Evolutionary conservation across 1,140 invertebrate species (phyloP).

Genomic region (Eufriesea mexicana): DNA sequence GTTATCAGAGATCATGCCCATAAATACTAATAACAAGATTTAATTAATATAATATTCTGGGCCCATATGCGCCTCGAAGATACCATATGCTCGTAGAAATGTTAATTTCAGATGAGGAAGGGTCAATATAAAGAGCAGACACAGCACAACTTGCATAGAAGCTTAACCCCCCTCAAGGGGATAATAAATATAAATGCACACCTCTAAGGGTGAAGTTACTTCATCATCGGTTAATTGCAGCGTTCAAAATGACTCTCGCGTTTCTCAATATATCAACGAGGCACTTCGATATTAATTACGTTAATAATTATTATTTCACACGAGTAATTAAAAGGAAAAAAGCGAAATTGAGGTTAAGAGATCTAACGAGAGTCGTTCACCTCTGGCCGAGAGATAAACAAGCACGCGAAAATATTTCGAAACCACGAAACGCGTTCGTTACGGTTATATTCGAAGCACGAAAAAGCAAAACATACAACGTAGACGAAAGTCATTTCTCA

Average conservation of each 20-base stretch:
- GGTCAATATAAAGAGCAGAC: conserved; percentile 36
- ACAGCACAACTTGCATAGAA: background rate
- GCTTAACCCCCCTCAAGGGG: conserved; percentile 30
- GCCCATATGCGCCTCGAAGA: background rate
- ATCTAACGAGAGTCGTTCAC: background rate
- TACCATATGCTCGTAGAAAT: conserved; percentile 33
- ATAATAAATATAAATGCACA: conserved; percentile 39
- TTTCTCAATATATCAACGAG: background rate
- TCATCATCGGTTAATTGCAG: conserved; percentile 42
- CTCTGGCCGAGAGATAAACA: background rate
- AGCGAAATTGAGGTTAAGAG: background rate
- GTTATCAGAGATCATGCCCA: no score
- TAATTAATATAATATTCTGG: conserved; percentile 14
- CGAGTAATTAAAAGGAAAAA: background rate
- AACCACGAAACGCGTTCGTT: background rate
- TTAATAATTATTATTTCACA: background rate
- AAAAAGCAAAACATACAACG: background rate
- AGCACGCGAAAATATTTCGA: no score
- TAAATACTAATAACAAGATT: conserved; percentile 18
- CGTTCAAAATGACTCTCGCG: background rate
- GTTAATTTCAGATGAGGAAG: conserved; percentile 23
- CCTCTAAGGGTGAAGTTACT: conserved; percentile 19
- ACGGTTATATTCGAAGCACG: background rate
- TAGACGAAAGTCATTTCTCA: conserved; percentile 5
- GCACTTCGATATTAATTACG: background rate